Base-by-base conservation (phyloP, 2,888 invertebrate genomes). In the Dicranocentrus wangi region DNA sequence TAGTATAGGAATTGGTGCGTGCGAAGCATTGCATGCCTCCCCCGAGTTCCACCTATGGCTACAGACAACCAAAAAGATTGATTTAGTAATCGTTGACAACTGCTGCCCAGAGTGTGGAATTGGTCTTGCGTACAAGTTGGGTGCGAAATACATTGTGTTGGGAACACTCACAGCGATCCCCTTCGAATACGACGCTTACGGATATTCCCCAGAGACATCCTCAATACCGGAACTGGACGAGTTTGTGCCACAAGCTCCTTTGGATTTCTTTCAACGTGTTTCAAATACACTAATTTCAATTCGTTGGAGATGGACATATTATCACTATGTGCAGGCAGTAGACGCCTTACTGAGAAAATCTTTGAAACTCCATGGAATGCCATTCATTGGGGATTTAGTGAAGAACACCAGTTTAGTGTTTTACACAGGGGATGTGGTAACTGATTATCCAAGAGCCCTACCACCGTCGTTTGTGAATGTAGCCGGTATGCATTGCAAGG, bases 351-450 rank as follows among this genome's bases (percentile, higher is more conserved):
- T 68, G 0, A 27, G 25, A n/a, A 10, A 19, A 3, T 25, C 42
- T 3, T 3, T 76, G 47, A 60, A 76, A n/a, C 7, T 77, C 10
- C 17, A 47, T 0, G 66, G 66, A 1, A 43, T 77, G 25, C 71
- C 76, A 0, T 5, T 19, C 17, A 25, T 81, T 2, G 2, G 1
- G 0, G 81, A 81, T 3, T 19, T 65, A 15, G 63, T 53, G 13
- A 21, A 25, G 21, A 81, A 81, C 25, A 51, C 71, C 1, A 76
- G 81, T 63, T 32, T 81, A 21, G 66, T 81, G 17, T 51, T 81
- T 17, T 23, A 65, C 10, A 77, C 69, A 21, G 55, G 60, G 7
- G 51, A 81, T 66, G 77, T 76, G 27, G 65, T 81, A 13, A 68
- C 60, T 1, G 81, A 76, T 17, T 65, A 81, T 27, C 55, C 69